Evolutionary conservation across 2,113 vertebrate genomes (phyloP), one percentile per base, ranked within the genome.

Genomic region (Laticauda laticaudata): DNA sequence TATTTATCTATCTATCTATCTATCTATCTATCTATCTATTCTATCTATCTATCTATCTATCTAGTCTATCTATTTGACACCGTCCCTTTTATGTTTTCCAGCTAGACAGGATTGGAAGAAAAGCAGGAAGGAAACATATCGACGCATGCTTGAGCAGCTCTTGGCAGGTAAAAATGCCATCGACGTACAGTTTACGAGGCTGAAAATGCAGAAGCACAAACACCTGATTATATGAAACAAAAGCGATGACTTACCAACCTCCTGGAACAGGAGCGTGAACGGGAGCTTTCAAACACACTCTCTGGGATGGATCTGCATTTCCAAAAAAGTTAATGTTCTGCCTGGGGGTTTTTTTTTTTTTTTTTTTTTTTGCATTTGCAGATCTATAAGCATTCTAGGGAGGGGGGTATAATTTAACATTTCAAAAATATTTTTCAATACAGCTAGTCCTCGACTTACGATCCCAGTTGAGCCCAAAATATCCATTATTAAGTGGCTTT

Each of bases 211-310:
- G 97, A 99, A 99, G 54, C 98, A 96, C 61, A 99, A 99, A 86
- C 99, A 99, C 88, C 96, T 0, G 99, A 99, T 97, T 99, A 99
- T 97, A 99, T 99, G 98, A 98, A 98, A 97, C 97, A 99, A 99
- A 97, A 99, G 99, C 0, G 99, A 99, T 24, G 99, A 99, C 97
- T 99, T 96, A 99, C 99, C 97, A 98, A 98, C 97, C 98, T 99
- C 96, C 98, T 99, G 98, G 99, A 99, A 95, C 98, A 99, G 96
- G 99, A 99, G 95, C 96, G 99, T 53, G 99, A 99, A 97, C 99
- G 99, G 99, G 97, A 98, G 96, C 94, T 55, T 55, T 61, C 43
- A 34, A 45, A 86, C 39, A 34, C 0, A 0, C 54, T 54, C 12
- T 87, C 48, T 92, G 92, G 51, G 54, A 39, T 23, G 20, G 24